Conservation (phyloP, 1,140 invertebrate genomes). For the Dendrolimus kikuchii region DNA sequence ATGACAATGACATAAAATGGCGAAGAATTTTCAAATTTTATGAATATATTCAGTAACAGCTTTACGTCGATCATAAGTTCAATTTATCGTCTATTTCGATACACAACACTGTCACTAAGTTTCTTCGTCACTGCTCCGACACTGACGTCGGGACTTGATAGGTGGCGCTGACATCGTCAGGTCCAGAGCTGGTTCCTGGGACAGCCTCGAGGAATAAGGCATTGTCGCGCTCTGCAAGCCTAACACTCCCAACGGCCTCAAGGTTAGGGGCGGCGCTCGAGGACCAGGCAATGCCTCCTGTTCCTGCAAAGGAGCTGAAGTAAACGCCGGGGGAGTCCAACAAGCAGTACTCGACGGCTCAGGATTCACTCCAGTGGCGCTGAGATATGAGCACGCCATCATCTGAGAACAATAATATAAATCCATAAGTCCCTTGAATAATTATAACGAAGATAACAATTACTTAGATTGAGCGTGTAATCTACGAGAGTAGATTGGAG, state of each 20-base stretch:
- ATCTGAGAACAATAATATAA: slow-evolving; percentile 45
- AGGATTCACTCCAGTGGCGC: slow-evolving; percentile 34
- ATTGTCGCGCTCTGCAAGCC: slow-evolving; percentile 6
- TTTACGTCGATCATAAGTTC: slow-evolving; percentile 27
- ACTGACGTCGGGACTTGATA: slow-evolving; percentile 28
- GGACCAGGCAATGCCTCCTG: slow-evolving; percentile 13
- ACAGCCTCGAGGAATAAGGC: background rate
- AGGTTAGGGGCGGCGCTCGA: slow-evolving; percentile 9
- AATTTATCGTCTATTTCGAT: slow-evolving; percentile 30
- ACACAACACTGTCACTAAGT: slow-evolving; percentile 60
- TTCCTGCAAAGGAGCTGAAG: slow-evolving; percentile 8
- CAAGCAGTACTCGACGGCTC: slow-evolving; percentile 33
- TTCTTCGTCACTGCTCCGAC: slow-evolving; percentile 33
- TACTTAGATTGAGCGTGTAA: slow-evolving; percentile 49
- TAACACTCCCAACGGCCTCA: slow-evolving; percentile 1
- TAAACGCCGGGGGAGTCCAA: slow-evolving; percentile 39
- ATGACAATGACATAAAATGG: slow-evolving; percentile 12
- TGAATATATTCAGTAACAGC: slow-evolving; percentile 31
- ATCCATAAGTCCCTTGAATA: background rate
- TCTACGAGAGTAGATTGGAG: slow-evolving; percentile 60
- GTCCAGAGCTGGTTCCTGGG: slow-evolving; percentile 48
- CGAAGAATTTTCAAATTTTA: background rate
- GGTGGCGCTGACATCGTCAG: slow-evolving; percentile 32
- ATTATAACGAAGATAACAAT: slow-evolving; percentile 6
- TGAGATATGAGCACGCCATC: slow-evolving; percentile 65